phyloP scores from a whole-genome alignment of 2,797 vertebrate genomes.

The Taenioides sp. region DNA sequence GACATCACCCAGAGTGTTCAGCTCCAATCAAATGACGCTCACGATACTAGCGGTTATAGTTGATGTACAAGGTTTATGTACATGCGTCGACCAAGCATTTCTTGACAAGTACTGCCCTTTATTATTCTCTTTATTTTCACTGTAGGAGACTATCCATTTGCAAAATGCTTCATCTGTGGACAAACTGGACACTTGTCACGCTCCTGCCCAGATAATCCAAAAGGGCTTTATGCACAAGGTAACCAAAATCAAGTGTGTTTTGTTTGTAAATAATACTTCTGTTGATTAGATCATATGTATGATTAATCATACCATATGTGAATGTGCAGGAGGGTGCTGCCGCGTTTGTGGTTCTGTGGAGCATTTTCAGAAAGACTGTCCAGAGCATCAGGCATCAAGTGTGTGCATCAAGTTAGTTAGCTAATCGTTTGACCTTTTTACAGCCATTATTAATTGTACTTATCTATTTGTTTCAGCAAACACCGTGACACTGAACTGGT shows the following conservation, averaged over 20 bases:
- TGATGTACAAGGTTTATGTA: no score
- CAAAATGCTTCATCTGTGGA: constrained; percentile 95
- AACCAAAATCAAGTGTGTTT: neutral
- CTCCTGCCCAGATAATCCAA: constrained; percentile 92
- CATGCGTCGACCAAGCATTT: no score
- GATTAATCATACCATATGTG: neutral
- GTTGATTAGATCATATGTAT: no score
- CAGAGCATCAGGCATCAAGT: constrained; percentile 85
- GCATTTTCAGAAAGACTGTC: constrained; percentile 93
- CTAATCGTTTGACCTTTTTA: neutral
- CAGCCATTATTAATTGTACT: neutral
- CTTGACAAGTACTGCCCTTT: neutral
- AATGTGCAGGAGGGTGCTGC: constrained; percentile 85
- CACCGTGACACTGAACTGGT: constrained; percentile 83
- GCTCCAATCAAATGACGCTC: no score
- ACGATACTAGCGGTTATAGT: no score
- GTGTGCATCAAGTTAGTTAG: constrained; percentile 49
- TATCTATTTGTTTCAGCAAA: constrained; percentile 71
- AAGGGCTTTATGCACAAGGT: constrained; percentile 93
- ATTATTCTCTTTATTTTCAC: neutral
- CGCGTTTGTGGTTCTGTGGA: constrained; percentile 93
- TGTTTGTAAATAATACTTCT: fast-evolving
- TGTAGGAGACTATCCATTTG: constrained; percentile 90
- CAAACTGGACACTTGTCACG: constrained; percentile 91
- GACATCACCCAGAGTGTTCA: no score